phyloP scores from a whole-genome alignment of 92 coral and sea anemone species.

The Palythoa grandis region DNA sequence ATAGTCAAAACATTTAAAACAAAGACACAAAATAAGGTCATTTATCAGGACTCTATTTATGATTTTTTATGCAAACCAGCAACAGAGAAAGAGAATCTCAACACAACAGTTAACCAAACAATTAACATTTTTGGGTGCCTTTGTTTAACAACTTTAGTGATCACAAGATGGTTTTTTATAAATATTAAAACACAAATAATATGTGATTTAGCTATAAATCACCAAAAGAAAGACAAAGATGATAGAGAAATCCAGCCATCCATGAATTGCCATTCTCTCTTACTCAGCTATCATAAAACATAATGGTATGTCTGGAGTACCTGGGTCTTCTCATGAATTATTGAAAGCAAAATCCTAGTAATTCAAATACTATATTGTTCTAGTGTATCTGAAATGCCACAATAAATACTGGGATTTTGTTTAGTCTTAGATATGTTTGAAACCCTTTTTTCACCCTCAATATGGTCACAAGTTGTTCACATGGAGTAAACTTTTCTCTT shows the following conservation, averaged over 20 bases:
- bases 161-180: not conserved
- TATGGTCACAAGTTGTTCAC: not conserved
- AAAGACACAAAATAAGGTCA: not conserved
- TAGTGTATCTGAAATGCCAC: not conserved
- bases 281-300: not conserved
- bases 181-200: not conserved
- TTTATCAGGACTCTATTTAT: not conserved
- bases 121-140: not conserved
- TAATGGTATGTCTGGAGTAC: not conserved
- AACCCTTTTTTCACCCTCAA: not conserved
- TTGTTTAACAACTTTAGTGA: not conserved
- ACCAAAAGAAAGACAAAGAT: constrained; percentile 8
- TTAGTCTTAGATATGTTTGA: not conserved
- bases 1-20: not conserved
- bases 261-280: not conserved
- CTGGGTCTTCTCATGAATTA: not conserved
- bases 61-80: not conserved
- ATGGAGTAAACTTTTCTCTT: not conserved
- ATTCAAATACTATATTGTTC: constrained; percentile 25
- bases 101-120: not conserved
- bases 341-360: constrained; percentile 1
- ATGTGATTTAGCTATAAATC: not conserved
- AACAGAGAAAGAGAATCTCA: not conserved
- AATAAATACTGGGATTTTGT: not conserved
- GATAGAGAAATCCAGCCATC: not conserved